phyloP scores from a whole-genome alignment of 2,113 vertebrate genomes.

The Lagopus leucura region DNA sequence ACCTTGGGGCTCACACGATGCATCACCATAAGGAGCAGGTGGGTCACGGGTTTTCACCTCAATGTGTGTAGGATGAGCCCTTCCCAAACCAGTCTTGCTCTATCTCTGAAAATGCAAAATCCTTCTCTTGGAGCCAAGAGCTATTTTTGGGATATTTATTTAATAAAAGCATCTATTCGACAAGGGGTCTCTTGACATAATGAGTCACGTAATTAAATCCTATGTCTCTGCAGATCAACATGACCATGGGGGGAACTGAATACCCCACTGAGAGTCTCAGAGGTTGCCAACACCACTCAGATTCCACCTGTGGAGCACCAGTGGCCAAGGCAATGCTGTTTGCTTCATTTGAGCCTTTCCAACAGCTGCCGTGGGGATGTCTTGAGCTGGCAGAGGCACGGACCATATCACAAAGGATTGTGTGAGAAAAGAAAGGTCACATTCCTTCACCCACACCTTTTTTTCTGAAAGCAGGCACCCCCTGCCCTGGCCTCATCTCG shows the following conservation, averaged over 20 bases:
- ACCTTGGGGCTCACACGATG: background rate
- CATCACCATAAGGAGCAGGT: background rate
- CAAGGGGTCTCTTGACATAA: background rate
- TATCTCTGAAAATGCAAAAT: background rate
- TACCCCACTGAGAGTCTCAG: background rate
- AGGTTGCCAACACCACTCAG: background rate
- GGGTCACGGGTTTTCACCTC: background rate
- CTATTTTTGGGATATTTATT: background rate
- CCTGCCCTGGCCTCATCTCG: background rate
- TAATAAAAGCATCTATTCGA: background rate
- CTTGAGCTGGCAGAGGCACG: background rate
- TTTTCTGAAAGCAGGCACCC: background rate
- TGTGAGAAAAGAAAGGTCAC: background rate
- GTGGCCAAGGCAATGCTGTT: background rate
- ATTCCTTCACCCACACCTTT: background rate
- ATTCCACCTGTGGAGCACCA: background rate
- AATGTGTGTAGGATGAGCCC: background rate
- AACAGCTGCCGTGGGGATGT: rapidly evolving
- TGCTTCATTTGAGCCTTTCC: background rate
- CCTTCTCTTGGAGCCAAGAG: background rate
- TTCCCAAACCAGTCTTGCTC: background rate
- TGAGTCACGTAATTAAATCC: background rate
- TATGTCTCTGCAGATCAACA: background rate
- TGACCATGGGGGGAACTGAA: background rate
- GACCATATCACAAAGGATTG: background rate